phyloP scores from a whole-genome alignment of 2,113 vertebrate genomes.

The Phyllostomus discolor region DNA sequence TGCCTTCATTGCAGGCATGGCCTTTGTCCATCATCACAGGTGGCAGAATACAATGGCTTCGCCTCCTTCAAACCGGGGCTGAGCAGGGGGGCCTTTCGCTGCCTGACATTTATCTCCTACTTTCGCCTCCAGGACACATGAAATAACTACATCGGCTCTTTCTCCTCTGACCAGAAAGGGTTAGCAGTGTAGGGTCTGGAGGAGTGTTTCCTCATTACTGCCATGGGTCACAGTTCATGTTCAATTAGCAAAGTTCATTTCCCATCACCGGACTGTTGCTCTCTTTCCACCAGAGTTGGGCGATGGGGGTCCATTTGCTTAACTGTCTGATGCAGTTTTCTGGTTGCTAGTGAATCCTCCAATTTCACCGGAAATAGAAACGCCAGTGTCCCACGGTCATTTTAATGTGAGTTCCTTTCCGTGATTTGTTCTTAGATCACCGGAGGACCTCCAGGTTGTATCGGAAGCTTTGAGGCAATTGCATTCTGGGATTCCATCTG shows the following conservation, averaged over 20 bases:
- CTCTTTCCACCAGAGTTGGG: not conserved
- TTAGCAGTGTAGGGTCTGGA: not conserved
- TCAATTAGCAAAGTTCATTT: not conserved
- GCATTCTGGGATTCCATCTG: not conserved
- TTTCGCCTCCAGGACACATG: not conserved
- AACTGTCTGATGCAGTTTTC: not conserved
- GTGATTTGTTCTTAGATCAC: not conserved
- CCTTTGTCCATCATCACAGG: not conserved
- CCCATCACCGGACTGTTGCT: not conserved
- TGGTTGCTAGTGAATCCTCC: not conserved
- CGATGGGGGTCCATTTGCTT: not conserved
- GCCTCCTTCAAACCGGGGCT: not conserved
- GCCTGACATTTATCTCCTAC: not conserved
- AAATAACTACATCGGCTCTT: not conserved
- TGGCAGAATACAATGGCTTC: not conserved
- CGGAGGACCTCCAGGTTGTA: not conserved
- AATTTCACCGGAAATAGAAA: not conserved
- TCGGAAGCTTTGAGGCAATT: not conserved
- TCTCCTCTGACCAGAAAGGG: not conserved
- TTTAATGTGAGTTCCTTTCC: not conserved
- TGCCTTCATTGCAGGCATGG: not conserved
- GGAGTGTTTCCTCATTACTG: not conserved
- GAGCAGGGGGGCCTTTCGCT: not conserved
- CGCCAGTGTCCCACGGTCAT: not conserved
- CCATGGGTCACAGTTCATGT: not conserved